phyloP scores from a whole-genome alignment of 1,140 invertebrate genomes.

The Caenorhabditis briggsae region DNA sequence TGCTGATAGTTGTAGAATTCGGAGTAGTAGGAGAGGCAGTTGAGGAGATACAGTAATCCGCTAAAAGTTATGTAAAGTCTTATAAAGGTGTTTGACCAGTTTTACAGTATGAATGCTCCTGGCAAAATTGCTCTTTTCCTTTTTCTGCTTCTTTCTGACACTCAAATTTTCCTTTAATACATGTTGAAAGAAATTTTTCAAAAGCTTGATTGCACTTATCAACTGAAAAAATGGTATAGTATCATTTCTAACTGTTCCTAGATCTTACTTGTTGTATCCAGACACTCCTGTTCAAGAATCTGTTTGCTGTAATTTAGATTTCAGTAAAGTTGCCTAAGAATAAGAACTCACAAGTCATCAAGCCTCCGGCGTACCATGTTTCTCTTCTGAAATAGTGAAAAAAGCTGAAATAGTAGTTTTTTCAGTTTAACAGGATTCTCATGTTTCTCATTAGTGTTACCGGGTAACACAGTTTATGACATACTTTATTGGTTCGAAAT shows the following conservation, averaged over 20 bases:
- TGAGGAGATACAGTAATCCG: neutral
- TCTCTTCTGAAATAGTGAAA: too few relatives aligned
- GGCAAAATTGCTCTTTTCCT: neutral
- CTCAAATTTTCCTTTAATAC: neutral
- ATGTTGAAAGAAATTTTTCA: neutral
- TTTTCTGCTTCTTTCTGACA: neutral
- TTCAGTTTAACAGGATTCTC: too few relatives aligned
- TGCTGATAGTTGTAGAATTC: neutral
- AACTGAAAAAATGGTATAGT: neutral
- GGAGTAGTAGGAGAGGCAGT: neutral
- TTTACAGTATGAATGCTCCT: neutral
- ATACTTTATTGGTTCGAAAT: neutral
- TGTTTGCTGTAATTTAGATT: neutral
- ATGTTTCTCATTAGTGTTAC: too few relatives aligned
- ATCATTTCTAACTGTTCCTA: neutral
- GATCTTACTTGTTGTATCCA: neutral
- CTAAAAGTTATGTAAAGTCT: neutral
- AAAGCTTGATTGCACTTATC: neutral
- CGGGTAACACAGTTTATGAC: neutral
- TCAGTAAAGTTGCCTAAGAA: too few relatives aligned
- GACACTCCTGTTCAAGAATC: neutral
- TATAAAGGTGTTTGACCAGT: neutral
- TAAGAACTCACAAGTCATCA: too few relatives aligned
- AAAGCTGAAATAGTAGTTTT: too few relatives aligned
- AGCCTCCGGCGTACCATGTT: too few relatives aligned